Evolutionary conservation across 2,113 vertebrate genomes (phyloP).

Genomic region (Argyrosomus japonicus): DNA sequence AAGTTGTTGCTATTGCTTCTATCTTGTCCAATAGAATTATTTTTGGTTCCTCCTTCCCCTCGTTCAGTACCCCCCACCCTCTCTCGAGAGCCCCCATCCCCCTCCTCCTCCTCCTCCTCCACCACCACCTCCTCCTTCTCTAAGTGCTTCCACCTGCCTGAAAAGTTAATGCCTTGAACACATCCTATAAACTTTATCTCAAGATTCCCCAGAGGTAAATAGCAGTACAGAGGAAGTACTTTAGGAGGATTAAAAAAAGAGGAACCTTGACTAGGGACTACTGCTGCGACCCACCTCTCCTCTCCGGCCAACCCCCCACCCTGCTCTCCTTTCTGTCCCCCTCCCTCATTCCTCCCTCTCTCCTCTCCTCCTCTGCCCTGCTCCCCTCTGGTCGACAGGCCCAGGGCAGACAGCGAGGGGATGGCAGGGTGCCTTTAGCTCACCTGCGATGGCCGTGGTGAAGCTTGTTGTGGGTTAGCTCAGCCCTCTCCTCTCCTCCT

Average conservation of each 20-base stretch:
- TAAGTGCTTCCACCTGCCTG: constrained; percentile 82
- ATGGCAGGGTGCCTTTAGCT: constrained; percentile 80
- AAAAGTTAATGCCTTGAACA: constrained; percentile 80
- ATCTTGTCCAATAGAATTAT: constrained; percentile 73
- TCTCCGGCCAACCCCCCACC: constrained; percentile 73
- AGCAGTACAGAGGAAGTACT: constrained; percentile 76
- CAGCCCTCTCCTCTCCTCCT: constrained; percentile 84
- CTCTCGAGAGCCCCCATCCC: constrained; percentile 28
- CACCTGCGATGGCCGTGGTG: constrained; percentile 88
- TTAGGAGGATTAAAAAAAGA: constrained; percentile 73
- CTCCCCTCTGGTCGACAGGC: constrained; percentile 80
- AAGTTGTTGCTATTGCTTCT: constrained; percentile 69
- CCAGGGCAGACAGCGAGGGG: constrained; percentile 79
- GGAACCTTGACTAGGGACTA: constrained; percentile 77
- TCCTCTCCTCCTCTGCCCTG: constrained; percentile 77
- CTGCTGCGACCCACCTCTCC: constrained; percentile 78
- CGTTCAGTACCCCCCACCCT: constrained; percentile 56
- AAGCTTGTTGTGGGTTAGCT: constrained; percentile 86
- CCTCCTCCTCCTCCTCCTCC: background rate
- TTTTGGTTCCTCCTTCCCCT: constrained; percentile 74
- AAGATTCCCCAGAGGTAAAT: constrained; percentile 66
- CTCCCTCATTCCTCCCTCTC: constrained; percentile 81
- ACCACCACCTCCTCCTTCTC: constrained; percentile 59
- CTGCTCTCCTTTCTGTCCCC: constrained; percentile 77
- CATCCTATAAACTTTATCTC: constrained; percentile 80